These are phyloP conservation scores for Callionymus lyra DNA, from an alignment of 2,113 vertebrate species.

Conservation along the genomic window DNA sequence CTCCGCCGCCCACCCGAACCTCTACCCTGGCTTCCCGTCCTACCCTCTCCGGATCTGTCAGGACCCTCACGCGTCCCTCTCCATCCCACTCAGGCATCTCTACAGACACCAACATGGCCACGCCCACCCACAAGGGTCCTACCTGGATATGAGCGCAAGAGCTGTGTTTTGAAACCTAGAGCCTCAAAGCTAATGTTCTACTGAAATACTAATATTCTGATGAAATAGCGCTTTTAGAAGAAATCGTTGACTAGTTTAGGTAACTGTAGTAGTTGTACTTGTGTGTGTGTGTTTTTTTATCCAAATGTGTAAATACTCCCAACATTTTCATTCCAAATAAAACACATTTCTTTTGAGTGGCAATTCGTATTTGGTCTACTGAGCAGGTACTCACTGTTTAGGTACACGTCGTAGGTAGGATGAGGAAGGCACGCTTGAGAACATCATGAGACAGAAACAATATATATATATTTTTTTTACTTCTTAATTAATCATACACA, in stretches of 20 bases:
- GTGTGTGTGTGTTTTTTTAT: constrained; percentile 1
- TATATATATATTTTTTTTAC: no score
- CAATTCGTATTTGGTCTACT: no score
- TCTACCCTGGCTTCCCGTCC: constrained; percentile 60
- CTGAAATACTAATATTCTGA: background rate
- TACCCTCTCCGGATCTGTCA: constrained; percentile 62
- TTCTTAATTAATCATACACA: no score
- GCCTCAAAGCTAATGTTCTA: background rate
- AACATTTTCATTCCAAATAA: no score
- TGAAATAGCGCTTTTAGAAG: constrained; percentile 32
- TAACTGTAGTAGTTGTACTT: constrained; percentile 11
- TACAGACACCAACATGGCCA: constrained; percentile 61
- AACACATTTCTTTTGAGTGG: no score
- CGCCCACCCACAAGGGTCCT: constrained; percentile 53
- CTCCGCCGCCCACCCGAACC: constrained; percentile 36
- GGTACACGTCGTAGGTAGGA: no score
- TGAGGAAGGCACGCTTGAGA: no score
- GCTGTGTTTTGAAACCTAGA: constrained; percentile 37
- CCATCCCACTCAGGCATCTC: constrained; percentile 63
- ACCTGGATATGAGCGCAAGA: constrained; percentile 57
- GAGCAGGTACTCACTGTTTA: no score
- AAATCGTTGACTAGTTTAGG: constrained; percentile 18
- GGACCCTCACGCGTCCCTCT: constrained; percentile 61
- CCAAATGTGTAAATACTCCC: no score
- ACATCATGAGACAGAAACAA: no score